phyloP scores from a whole-genome alignment of 2,797 vertebrate species.

The Oreortyx pictus region DNA sequence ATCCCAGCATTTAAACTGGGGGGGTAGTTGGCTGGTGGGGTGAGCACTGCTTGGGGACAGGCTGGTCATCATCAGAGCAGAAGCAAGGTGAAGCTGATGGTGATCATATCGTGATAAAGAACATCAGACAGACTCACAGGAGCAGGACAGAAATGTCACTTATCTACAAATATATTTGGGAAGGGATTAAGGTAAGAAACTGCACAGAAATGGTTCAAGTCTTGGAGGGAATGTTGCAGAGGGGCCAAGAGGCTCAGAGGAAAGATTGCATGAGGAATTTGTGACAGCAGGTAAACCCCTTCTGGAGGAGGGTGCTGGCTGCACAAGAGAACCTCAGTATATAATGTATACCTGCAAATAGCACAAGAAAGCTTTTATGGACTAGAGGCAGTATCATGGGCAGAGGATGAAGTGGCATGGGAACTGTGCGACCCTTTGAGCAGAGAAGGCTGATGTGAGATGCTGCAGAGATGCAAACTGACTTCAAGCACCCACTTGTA shows the following conservation, averaged over 20 bases:
- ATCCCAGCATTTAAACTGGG: no score
- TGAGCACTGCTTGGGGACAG: neutral
- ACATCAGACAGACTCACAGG: no score
- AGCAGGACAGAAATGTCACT: neutral
- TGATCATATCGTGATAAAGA: neutral
- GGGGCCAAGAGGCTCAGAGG: neutral
- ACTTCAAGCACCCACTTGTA: neutral
- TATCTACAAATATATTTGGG: neutral
- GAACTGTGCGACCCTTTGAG: no score
- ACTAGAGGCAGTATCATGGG: neutral
- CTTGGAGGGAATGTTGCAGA: neutral
- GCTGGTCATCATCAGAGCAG: neutral
- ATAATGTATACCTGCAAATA: neutral
- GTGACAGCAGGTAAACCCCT: no score
- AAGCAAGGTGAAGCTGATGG: neutral
- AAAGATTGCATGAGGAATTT: neutral
- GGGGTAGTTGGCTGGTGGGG: neutral
- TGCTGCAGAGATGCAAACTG: neutral
- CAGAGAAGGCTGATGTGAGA: neutral
- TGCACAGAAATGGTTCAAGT: neutral
- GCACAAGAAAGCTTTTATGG: neutral
- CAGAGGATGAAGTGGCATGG: neutral
- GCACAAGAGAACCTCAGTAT: neutral
- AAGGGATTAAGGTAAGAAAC: neutral
- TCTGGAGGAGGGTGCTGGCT: neutral